phyloP scores from a whole-genome alignment of 2,888 invertebrate species.

The Perizoma affinitatum region DNA sequence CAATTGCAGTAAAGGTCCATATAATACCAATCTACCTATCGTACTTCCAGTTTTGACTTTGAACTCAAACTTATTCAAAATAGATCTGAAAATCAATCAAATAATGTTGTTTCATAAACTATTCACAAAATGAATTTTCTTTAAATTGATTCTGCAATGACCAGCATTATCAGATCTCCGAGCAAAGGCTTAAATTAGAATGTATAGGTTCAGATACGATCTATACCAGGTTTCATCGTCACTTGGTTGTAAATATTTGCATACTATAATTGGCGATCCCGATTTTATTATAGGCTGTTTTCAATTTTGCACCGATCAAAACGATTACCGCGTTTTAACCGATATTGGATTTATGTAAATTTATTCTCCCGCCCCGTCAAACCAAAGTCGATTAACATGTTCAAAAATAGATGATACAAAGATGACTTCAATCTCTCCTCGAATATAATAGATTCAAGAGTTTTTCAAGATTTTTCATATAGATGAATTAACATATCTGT shows the following conservation, averaged over 20 bases:
- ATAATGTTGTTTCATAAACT: too few relatives aligned
- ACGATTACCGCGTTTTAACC: constrained; percentile 50
- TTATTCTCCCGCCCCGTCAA: constrained; percentile 36
- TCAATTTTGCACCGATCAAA: constrained; percentile 50
- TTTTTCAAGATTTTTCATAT: too few relatives aligned
- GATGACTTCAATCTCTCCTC: constrained; percentile 5
- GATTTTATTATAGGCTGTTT: constrained; percentile 50
- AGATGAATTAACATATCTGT: too few relatives aligned
- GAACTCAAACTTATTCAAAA: too few relatives aligned
- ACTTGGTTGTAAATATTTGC: constrained; percentile 42
- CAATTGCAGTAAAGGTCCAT: too few relatives aligned
- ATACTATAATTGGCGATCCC: constrained; percentile 48
- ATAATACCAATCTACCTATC: too few relatives aligned
- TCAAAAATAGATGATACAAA: constrained; percentile 29
- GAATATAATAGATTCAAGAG: too few relatives aligned
- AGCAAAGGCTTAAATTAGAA: neutral
- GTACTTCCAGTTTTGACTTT: too few relatives aligned
- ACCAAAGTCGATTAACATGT: constrained; percentile 23
- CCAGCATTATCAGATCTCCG: constrained; percentile 12
- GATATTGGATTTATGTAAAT: constrained; percentile 63
- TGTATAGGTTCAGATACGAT: neutral
- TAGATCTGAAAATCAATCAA: too few relatives aligned
- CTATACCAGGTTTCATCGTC: constrained; percentile 8
- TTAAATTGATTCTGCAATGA: neutral
- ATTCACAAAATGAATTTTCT: too few relatives aligned